Percentiles rank a stretch among this genome's conserved stretches.
Evolutionary conservation across 2,888 invertebrate genomes (phyloP).

Genomic region (Argyresthia goedartella): DNA sequence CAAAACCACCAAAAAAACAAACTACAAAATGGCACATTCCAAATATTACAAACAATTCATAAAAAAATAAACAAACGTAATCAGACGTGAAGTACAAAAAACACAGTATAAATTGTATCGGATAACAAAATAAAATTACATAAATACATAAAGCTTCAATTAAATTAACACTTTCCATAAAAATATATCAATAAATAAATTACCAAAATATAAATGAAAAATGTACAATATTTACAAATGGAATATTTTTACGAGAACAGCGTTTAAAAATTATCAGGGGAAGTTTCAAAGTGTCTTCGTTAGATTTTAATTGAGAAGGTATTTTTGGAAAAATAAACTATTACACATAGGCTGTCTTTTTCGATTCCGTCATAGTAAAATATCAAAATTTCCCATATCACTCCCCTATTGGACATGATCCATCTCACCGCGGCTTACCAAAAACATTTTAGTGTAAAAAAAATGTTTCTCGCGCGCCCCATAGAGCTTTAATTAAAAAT

Average conservation of each 20-base stretch:
- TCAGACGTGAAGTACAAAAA: constrained; percentile 19
- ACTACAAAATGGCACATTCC: constrained; percentile 47
- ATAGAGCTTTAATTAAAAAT: constrained; percentile 17
- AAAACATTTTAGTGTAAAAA: not conserved
- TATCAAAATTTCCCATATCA: constrained; percentile 61
- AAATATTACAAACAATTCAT: constrained; percentile 23
- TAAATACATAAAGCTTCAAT: constrained; percentile 38
- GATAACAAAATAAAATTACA: constrained; percentile 39
- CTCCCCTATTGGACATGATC: constrained; percentile 64
- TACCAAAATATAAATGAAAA: constrained; percentile 31
- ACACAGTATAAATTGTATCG: constrained; percentile 29
- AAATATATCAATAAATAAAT: constrained; percentile 64
- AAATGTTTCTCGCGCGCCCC: not conserved
- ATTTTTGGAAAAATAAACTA: constrained; percentile 41
- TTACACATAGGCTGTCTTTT: constrained; percentile 55
- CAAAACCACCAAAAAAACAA: constrained; percentile 32
- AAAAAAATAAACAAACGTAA: constrained; percentile 24
- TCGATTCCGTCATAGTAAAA: constrained; percentile 60
- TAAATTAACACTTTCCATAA: constrained; percentile 38
- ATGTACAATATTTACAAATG: constrained; percentile 68
- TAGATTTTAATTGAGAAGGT: not conserved
- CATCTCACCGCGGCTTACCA: not conserved
- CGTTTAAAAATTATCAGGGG: constrained; percentile 42
- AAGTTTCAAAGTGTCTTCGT: constrained; percentile 16
- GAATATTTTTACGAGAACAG: constrained; percentile 53